Percentiles rank a stretch among this genome's conserved stretches.
phyloP scores from a whole-genome alignment of 2,113 vertebrate genomes.

The Hipposideros armiger region DNA sequence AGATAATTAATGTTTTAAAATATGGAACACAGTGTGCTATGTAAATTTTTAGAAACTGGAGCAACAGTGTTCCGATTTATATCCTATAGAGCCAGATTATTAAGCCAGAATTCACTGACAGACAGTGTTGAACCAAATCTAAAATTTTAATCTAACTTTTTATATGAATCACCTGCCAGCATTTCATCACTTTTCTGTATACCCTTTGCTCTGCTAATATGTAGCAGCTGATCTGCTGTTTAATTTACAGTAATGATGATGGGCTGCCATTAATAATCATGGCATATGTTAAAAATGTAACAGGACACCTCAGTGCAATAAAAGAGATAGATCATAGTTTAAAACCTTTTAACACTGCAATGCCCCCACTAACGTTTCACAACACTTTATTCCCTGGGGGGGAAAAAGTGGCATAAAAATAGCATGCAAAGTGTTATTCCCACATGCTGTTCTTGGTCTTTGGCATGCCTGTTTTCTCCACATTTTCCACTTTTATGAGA shows the following conservation, averaged over 20 bases:
- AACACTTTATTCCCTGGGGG: constrained; percentile 41
- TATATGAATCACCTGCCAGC: constrained; percentile 21
- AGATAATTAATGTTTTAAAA: constrained; percentile 19
- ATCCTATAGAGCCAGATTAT: background rate
- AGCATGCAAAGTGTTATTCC: constrained; percentile 71
- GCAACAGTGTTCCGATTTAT: background rate
- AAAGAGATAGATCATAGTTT: constrained; percentile 66
- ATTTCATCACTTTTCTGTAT: constrained; percentile 26
- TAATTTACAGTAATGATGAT: constrained; percentile 71
- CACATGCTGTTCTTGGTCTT: constrained; percentile 77
- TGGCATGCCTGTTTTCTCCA: constrained; percentile 74
- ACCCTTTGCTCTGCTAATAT: background rate
- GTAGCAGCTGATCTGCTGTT: constrained; percentile 52
- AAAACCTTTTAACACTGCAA: constrained; percentile 71
- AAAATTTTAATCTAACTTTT: constrained; percentile 42
- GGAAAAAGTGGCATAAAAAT: constrained; percentile 68
- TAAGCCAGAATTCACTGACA: constrained; percentile 21
- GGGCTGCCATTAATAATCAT: constrained; percentile 62
- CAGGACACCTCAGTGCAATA: constrained; percentile 7
- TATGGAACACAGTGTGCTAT: background rate
- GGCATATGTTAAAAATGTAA: constrained; percentile 68
- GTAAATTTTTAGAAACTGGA: background rate
- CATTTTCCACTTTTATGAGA: constrained; percentile 58
- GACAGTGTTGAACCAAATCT: constrained; percentile 26
- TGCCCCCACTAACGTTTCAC: constrained; percentile 68